phyloP scores from a whole-genome alignment of 2,797 vertebrate species.

The Podargus strigoides region DNA sequence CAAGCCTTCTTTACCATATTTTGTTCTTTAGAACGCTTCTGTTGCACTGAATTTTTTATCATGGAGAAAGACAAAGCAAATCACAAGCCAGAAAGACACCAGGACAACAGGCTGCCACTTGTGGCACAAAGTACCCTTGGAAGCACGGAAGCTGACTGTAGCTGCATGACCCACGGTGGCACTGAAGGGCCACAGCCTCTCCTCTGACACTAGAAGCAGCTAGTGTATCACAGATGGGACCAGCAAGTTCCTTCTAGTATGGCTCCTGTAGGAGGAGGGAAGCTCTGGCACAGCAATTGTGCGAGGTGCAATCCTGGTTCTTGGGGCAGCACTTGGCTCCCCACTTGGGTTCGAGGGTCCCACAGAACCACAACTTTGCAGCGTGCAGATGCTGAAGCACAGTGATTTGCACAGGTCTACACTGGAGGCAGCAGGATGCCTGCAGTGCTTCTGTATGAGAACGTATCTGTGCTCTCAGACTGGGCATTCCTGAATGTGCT shows the following conservation, averaged over 20 bases:
- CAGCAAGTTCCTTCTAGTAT: neutral
- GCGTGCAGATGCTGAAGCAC: neutral
- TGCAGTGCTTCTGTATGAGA: neutral
- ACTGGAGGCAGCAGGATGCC: neutral
- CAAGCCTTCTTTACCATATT: neutral
- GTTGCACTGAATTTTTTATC: neutral
- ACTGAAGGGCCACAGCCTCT: neutral
- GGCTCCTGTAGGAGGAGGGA: neutral
- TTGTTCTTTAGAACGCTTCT: neutral
- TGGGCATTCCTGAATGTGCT: neutral
- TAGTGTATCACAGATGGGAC: neutral
- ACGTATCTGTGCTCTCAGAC: neutral
- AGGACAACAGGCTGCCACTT: neutral
- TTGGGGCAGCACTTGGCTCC: neutral
- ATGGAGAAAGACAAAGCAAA: neutral
- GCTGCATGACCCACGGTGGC: fast-evolving
- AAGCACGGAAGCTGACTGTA: neutral
- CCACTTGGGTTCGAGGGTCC: neutral
- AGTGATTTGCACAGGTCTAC: neutral
- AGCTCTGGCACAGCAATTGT: neutral
- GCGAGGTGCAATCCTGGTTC: neutral
- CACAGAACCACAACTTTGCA: neutral
- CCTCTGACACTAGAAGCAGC: neutral
- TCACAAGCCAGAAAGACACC: neutral
- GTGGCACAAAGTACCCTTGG: neutral